A percentile compares a stretch with the other conserved stretches of the same genome.
Conservation (phyloP, 2,888 invertebrate genomes). For the Elmis aenea region DNA sequence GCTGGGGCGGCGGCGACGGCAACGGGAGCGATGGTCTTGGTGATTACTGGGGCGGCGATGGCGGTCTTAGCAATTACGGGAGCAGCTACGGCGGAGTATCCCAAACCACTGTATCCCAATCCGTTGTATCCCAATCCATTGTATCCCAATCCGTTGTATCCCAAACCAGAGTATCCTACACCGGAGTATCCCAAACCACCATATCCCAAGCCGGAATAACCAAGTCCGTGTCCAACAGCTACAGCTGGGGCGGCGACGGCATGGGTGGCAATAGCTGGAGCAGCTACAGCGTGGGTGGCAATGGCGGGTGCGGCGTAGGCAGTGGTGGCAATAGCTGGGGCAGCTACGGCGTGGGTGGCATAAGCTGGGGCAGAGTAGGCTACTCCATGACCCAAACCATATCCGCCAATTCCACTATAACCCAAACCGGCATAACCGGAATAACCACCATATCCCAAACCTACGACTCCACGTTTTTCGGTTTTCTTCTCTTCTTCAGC, state of each 20-base stretch:
- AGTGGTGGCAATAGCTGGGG: too few species aligned
- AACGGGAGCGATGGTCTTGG: slow-evolving; percentile 13
- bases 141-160: slow-evolving; percentile 12
- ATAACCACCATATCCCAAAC: slow-evolving; percentile 24
- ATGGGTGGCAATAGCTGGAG: slow-evolving; percentile 11
- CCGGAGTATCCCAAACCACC: slow-evolving; percentile 10
- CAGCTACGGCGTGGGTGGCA: slow-evolving; percentile 3
- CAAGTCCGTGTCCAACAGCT: slow-evolving; percentile 1
- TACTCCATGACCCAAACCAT: slow-evolving; percentile 10
- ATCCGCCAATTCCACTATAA: neutral
- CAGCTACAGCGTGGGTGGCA: slow-evolving; percentile 9
- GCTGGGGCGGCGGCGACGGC: slow-evolving; percentile 16
- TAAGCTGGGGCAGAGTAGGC: slow-evolving; percentile 5
- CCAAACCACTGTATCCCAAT: slow-evolving; percentile 2
- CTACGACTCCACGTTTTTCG: slow-evolving; percentile 27
- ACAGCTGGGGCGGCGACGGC: slow-evolving; percentile 6
- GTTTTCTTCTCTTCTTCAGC: slow-evolving; percentile 26
- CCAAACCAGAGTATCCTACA: slow-evolving; percentile 9
- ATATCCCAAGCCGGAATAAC: slow-evolving; percentile 7
- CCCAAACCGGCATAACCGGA: slow-evolving; percentile 1
- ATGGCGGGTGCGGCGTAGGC: too few species aligned
- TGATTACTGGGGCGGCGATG: slow-evolving; percentile 17
- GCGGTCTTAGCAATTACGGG: slow-evolving; percentile 16
- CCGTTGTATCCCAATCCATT: slow-evolving; percentile 9
- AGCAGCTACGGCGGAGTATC: slow-evolving; percentile 13